A percentile compares a stretch with the other conserved stretches of the same genome.
phyloP scores from a whole-genome alignment of 2,113 vertebrate species.

The Puma concolor region DNA sequence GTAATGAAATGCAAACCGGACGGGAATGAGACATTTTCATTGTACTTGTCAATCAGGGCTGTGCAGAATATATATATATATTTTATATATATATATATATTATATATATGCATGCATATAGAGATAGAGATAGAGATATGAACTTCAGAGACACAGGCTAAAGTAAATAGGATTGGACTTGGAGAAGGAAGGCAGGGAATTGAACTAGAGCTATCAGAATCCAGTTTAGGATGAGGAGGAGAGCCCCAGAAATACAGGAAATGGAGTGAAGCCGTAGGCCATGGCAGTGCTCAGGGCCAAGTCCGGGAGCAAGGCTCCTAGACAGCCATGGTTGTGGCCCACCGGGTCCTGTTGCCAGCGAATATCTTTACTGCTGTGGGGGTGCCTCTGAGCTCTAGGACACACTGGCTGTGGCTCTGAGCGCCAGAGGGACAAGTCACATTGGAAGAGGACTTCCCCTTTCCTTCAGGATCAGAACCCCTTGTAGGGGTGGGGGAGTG shows the following conservation, averaged over 20 bases:
- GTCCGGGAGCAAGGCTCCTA: background rate
- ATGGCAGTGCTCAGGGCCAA: background rate
- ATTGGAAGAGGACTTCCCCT: background rate
- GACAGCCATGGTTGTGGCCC: background rate
- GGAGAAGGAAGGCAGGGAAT: constrained; percentile 62
- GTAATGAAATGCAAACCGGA: constrained; percentile 86
- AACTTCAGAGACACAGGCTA: constrained; percentile 83
- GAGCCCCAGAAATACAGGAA: constrained; percentile 12
- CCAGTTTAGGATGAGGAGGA: constrained; percentile 50
- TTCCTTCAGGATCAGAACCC: background rate
- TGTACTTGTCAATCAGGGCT: constrained; percentile 84
- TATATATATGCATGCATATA: background rate
- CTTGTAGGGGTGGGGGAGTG: background rate
- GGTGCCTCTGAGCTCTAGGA: background rate
- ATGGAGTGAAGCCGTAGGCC: background rate
- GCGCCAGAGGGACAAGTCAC: background rate
- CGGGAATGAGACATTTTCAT: constrained; percentile 83
- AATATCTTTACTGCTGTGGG: background rate
- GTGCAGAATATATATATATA: background rate
- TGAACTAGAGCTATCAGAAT: constrained; percentile 51
- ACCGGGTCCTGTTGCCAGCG: background rate
- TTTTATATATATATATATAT: background rate
- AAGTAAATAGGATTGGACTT: constrained; percentile 84
- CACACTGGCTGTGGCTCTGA: background rate
- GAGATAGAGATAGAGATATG: constrained; percentile 14